phyloP scores from a whole-genome alignment of 2,797 vertebrate genomes.

The Pseudochirops corinnae region DNA sequence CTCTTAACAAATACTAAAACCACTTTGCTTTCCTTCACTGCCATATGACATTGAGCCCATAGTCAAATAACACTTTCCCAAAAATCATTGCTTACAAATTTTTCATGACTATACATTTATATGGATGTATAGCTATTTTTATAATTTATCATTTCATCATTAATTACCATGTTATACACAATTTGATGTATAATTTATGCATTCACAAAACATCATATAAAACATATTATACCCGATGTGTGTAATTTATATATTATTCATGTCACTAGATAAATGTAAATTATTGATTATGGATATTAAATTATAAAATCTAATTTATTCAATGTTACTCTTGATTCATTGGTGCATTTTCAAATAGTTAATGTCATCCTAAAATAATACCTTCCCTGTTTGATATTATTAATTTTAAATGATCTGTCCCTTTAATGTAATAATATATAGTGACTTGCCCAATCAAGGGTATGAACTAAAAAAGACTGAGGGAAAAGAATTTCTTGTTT shows the following conservation, averaged over 20 bases:
- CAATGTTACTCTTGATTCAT: neutral
- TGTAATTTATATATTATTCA: too few relatives aligned
- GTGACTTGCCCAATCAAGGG: constrained; percentile 12
- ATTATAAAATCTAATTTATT: neutral
- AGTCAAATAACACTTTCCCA: neutral
- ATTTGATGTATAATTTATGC: too few relatives aligned
- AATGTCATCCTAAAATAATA: constrained; percentile 44
- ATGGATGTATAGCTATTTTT: too few relatives aligned
- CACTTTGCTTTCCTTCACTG: neutral
- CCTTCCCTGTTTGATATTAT: neutral
- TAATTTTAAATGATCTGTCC: constrained; percentile 14
- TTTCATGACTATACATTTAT: neutral
- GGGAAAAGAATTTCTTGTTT: neutral
- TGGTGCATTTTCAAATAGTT: neutral
- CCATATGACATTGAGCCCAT: neutral
- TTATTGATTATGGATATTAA: neutral
- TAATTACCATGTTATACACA: neutral
- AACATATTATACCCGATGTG: too few relatives aligned
- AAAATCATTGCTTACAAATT: neutral
- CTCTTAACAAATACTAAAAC: too few relatives aligned
- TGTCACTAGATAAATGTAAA: too few relatives aligned
- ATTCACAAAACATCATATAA: too few relatives aligned
- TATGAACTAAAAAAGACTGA: constrained; percentile 45
- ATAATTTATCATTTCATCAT: too few relatives aligned
- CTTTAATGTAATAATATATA: neutral